Evolutionary conservation across 1,140 invertebrate genomes (phyloP), one percentile per base, ranked within the genome.

Genomic region (Trichonephila clavipes): DNA sequence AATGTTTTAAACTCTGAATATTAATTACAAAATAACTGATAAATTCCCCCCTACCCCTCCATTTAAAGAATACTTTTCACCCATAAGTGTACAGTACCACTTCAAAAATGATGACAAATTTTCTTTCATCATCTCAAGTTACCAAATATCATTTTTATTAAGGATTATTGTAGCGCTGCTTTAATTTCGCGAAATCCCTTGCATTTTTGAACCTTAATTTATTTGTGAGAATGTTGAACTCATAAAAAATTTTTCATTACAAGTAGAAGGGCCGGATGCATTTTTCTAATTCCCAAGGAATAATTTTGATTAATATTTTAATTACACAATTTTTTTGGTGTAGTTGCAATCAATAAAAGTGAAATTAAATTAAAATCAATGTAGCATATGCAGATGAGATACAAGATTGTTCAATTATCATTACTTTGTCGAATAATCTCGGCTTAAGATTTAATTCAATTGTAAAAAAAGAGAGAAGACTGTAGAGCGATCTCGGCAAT

Each of bases 321-420:
- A 77, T 77, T 77, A 77, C 24, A 14, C 5, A 14, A 34, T 19
- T 77, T 40, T 69, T 77, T 77, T 77, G 24, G 34, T 34, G 28
- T 28, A 34, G 16, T 77, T 77, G 21, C 28, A 77, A 77, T 77
- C 72, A 77, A 77, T 77, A 77, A 77, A 77, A 77, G 16, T 77
- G 72, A 77, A 77, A 77, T 77, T 77, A 77, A 77, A 77, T 77
- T 77, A 77, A 77, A 77, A 77, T 77, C 72, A 77, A 77, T 77
- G 72, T 34, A 77, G 72, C 72, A 77, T 77, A 77, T 40, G 34
- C 72, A 77, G 72, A 77, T 77, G 72, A 77, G 72, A 1, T 12
- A 40, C 18, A 19, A 34, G 72, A 77, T 77, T 77, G 72, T 77
- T 77, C 72, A 77, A 77, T 77, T 77, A 77, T 28, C 72, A 77